These are phyloP conservation scores for Bicyclus anynana DNA, from an alignment of 1,140 invertebrate species.

Conservation along the genomic window DNA sequence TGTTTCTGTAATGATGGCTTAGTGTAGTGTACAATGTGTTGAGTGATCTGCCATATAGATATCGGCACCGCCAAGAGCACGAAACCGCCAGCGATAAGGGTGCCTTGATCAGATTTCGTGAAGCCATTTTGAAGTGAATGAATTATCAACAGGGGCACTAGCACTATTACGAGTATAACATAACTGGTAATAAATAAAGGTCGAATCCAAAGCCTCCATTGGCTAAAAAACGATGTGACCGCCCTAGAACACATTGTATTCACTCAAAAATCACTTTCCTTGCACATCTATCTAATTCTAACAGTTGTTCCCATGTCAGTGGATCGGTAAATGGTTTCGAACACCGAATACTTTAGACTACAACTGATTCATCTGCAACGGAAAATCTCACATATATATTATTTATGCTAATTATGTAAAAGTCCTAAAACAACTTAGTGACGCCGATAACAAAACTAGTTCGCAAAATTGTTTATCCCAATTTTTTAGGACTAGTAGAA, in stretches of 20 bases:
- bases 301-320: background rate
- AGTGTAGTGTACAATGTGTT: conserved; percentile 96
- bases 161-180: conserved; percentile 86
- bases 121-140: conserved; percentile 83
- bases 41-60: conserved; percentile 95
- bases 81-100: conserved; percentile 93
- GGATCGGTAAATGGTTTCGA: background rate
- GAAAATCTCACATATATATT: background rate
- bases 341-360: background rate
- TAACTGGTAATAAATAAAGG: conserved; percentile 90
- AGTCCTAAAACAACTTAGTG: background rate
- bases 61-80: conserved; percentile 94
- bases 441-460: background rate
- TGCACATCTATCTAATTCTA: background rate
- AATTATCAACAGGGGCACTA: conserved; percentile 89
- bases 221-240: conserved; percentile 75
- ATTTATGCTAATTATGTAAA: background rate
- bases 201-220: conserved; percentile 93
- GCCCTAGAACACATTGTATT: conserved; percentile 55
- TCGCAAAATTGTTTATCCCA: background rate
- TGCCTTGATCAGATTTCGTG: conserved; percentile 85
- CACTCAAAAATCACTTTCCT: conserved; percentile 5
- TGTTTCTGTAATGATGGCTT: conserved; percentile 95
- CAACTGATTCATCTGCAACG: background rate
- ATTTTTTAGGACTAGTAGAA: too few relatives aligned